Conservation (phyloP, 2,888 invertebrate species). For the Piscicola geometra region DNA sequence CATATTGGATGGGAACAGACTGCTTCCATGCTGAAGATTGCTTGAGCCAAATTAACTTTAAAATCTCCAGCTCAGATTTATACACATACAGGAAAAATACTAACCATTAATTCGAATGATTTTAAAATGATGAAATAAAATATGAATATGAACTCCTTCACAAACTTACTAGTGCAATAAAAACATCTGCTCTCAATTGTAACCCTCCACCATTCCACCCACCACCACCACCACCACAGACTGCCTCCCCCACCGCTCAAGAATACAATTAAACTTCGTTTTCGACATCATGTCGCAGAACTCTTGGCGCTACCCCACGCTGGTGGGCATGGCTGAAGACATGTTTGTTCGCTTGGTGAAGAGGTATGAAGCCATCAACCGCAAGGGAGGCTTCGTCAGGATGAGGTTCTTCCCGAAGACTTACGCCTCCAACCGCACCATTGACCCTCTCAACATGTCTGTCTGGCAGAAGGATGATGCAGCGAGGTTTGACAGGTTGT, state of each 20-base stretch:
- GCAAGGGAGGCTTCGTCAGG: neutral
- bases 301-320: conserved; percentile 25
- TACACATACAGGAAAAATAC: too few species aligned
- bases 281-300: conserved; percentile 28
- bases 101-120: too few species aligned
- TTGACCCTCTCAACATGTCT: neutral
- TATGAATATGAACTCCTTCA: too few species aligned
- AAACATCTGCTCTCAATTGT: too few species aligned
- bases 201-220: too few species aligned
- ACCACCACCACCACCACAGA: too few species aligned
- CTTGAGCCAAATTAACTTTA: too few species aligned
- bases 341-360: conserved; percentile 1
- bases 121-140: too few species aligned
- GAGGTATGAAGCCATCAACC: neutral
- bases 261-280: conserved; percentile 13
- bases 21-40: too few species aligned
- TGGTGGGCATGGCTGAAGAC: conserved; percentile 22
- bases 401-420: conserved; percentile 1
- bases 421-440: conserved; percentile 1
- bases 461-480: neutral
- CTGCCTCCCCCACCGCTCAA: conserved; percentile 16
- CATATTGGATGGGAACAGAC: too few species aligned
- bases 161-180: too few species aligned
- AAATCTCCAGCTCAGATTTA: too few species aligned
- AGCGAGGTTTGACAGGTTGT: neutral